Evolutionary conservation across 2,888 invertebrate genomes (phyloP).

Genomic region (Muschampia plurimacula): DNA sequence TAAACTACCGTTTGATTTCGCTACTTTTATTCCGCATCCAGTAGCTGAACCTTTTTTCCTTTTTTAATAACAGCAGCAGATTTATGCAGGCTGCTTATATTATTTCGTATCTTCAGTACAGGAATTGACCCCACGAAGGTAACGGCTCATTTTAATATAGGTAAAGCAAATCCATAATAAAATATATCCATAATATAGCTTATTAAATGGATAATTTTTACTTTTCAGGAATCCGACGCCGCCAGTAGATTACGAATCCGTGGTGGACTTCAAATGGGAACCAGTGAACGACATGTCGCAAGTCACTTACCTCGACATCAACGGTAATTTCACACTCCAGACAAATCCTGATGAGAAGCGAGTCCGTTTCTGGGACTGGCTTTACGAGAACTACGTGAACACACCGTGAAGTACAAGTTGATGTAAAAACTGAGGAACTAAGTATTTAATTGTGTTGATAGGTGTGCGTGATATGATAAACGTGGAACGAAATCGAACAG

Average conservation of each 20-base stretch:
- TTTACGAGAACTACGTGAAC: conserved; percentile 68
- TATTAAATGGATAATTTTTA: conserved; percentile 3
- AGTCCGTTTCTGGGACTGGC: conserved; percentile 85
- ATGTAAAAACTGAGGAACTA: conserved; percentile 17
- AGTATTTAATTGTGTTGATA: conserved; percentile 37
- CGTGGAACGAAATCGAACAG: conserved; percentile 20
- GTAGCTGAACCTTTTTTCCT: too few species aligned
- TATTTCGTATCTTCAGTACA: too few species aligned
- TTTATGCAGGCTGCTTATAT: too few species aligned
- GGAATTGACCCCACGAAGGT: too few species aligned
- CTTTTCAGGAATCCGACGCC: conserved; percentile 83
- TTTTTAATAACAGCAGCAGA: too few species aligned
- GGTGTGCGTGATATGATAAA: conserved; percentile 7
- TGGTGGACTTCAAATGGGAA: conserved; percentile 82
- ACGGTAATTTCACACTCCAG: conserved; percentile 77
- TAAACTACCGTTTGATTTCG: too few species aligned
- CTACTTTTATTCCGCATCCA: too few species aligned
- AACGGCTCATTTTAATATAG: too few species aligned
- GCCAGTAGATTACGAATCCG: conserved; percentile 74
- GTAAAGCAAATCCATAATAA: too few species aligned
- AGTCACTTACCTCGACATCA: conserved; percentile 83
- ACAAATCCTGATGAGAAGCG: conserved; percentile 83
- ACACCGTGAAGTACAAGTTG: conserved; percentile 42
- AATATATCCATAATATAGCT: too few species aligned
- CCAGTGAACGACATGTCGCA: conserved; percentile 73